Conservation (phyloP, 2,113 vertebrate species). For the Dipodomys merriami region DNA sequence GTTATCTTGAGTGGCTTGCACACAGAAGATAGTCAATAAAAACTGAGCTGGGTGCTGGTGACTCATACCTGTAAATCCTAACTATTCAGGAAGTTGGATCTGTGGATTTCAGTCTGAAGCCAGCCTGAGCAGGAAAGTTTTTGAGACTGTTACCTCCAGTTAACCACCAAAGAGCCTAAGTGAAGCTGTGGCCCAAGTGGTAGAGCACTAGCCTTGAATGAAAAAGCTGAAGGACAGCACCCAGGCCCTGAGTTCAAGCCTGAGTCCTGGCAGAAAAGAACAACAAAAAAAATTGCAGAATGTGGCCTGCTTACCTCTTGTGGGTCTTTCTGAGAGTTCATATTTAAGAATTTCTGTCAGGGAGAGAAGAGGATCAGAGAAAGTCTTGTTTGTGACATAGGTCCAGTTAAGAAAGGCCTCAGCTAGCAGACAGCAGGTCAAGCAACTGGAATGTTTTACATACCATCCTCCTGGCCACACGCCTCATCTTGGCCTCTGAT, state of each 20-base stretch:
- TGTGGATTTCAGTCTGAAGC: no score
- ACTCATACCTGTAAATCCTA: no score
- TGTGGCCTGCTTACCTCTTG: conserved; percentile 44
- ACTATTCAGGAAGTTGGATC: no score
- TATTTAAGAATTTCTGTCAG: conserved; percentile 43
- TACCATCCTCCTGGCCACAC: conserved; percentile 57
- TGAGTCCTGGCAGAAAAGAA: no score
- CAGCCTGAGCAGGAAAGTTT: no score
- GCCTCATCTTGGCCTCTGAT: conserved; percentile 79
- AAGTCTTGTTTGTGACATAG: neutral
- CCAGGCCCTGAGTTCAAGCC: no score
- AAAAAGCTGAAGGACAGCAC: no score
- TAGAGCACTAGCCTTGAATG: no score
- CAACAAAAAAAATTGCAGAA: neutral
- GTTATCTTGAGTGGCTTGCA: neutral
- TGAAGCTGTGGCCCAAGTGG: no score
- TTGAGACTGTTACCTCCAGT: neutral
- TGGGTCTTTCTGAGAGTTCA: neutral
- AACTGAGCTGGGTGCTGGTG: no score
- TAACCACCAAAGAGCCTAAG: no score
- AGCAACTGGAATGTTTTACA: neutral
- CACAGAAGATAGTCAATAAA: neutral
- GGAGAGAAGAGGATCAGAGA: neutral
- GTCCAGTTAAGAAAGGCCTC: neutral
- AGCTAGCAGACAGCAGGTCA: neutral